Evolutionary conservation across 2,797 vertebrate species (phyloP), one percentile per base, ranked within the genome.

Genomic region (Cirrhinus mrigala): DNA sequence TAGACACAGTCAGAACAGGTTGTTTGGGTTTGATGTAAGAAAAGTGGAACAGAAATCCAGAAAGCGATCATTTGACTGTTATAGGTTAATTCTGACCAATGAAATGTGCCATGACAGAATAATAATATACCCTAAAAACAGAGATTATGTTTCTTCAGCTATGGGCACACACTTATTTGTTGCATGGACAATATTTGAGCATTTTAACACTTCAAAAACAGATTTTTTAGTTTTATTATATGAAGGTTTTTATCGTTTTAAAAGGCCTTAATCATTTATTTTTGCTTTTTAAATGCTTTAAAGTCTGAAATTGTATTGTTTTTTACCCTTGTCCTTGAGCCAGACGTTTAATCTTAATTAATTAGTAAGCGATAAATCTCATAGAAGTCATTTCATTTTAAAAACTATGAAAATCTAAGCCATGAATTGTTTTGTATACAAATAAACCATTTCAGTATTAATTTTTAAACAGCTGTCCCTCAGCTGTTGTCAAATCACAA

Each of bases 31-130:
- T 60, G n/a, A 50, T 69, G 37, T 52, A 20, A 16, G 46, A 70
- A 81, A 33, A 50, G 29, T 70, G 33, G 15, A 71, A 58, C 14
- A 24, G 6, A 48, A n/a, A 50, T 4, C 27, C n/a, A n/a, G n/a
- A n/a, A n/a, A 46, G 29, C 85, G 91, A 86, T 92, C 89, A 89
- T 90, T 90, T 74, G 33, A 46, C 33, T 15, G 6, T 14, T 50
- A 33, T 20, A n/a, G n/a, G n/a, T n/a, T n/a, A n/a, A 52, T 74
- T 85, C 44, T 64, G 22, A 71, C 48, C 44, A 62, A 22, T 79
- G 14, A 70, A 27, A 33, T 82, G 58, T 20, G n/a, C 62, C 62
- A 80, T 37, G 62, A 44, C 15, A 56, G 16, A 74, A 62, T 10
- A 74, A 50, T 20, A 50, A 33, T 66, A 48, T 46, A 22, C 18